These are phyloP conservation scores for Onthophagus taurus DNA, from an alignment of 1,140 invertebrate genomes.

Conservation along the genomic window DNA sequence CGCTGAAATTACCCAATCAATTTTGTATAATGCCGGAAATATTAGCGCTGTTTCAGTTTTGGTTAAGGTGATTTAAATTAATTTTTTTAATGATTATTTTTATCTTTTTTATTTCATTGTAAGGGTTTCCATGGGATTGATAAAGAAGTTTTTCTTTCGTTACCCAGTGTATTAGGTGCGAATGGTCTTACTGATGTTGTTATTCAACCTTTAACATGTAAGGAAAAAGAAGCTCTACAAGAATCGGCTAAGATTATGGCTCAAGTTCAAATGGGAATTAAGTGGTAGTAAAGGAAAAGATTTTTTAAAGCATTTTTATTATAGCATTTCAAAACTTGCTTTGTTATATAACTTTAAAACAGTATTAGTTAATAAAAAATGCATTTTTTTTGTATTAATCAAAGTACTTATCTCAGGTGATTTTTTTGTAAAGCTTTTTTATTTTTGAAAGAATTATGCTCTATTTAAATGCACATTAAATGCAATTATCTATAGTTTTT, in stretches of 20 bases:
- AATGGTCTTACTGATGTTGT: constrained; percentile 68
- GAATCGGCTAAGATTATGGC: constrained; percentile 57
- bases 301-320: constrained; percentile 2
- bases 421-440: too few relatives aligned
- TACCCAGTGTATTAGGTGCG: constrained; percentile 68
- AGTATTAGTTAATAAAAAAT: too few relatives aligned
- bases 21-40: constrained; percentile 66
- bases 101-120: constrained; percentile 8
- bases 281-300: constrained; percentile 37
- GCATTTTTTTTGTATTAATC: too few relatives aligned
- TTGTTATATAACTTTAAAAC: too few relatives aligned
- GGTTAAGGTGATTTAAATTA: constrained; percentile 54
- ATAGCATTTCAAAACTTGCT: not conserved
- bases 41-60: constrained; percentile 75
- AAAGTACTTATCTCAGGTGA: too few relatives aligned
- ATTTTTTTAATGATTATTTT: not conserved
- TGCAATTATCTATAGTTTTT: too few relatives aligned
- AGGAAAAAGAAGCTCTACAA: constrained; percentile 52
- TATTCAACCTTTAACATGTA: constrained; percentile 59
- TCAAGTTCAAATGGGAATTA: constrained; percentile 52
- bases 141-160: constrained; percentile 75
- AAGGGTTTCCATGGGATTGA: constrained; percentile 73
- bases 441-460: too few relatives aligned
- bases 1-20: constrained; percentile 58
- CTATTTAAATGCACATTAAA: too few relatives aligned